These are phyloP conservation scores for Albula goreensis DNA, from an alignment of 2,113 vertebrate genomes.

Conservation along the genomic window DNA sequence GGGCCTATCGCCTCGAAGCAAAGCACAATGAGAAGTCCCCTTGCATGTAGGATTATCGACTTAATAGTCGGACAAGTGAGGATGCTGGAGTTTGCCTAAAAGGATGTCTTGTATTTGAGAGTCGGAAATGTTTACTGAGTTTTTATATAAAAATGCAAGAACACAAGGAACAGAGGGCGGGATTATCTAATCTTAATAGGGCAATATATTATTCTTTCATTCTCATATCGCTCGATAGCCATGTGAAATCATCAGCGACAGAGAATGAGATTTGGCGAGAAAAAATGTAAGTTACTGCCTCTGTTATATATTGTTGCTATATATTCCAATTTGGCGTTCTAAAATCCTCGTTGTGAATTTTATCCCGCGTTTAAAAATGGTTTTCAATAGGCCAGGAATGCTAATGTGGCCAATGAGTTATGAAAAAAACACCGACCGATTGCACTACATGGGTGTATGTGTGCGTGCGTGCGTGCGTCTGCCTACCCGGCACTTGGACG, in stretches of 20 bases:
- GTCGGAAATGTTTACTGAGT: neutral
- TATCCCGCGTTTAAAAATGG: too few species aligned
- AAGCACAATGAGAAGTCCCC: slow-evolving; percentile 67
- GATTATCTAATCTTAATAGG: neutral
- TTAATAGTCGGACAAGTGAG: neutral
- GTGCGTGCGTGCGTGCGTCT: neutral
- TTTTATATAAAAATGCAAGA: neutral
- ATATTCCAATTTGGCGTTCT: too few species aligned
- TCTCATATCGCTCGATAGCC: too few species aligned
- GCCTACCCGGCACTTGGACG: neutral
- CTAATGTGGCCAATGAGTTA: neutral
- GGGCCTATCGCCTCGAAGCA: slow-evolving; percentile 57
- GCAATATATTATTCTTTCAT: too few species aligned
- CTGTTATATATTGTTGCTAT: too few species aligned
- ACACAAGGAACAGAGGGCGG: neutral
- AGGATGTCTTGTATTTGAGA: neutral
- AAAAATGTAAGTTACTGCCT: too few species aligned
- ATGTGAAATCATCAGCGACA: too few species aligned
- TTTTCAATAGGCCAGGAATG: neutral
- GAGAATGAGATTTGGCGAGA: too few species aligned
- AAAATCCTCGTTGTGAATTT: too few species aligned
- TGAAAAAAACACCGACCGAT: neutral
- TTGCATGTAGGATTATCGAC: slow-evolving; percentile 31
- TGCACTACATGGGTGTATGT: neutral
- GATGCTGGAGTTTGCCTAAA: neutral